phyloP scores from a whole-genome alignment of 2,797 vertebrate genomes.

The Eospalax fontanierii region DNA sequence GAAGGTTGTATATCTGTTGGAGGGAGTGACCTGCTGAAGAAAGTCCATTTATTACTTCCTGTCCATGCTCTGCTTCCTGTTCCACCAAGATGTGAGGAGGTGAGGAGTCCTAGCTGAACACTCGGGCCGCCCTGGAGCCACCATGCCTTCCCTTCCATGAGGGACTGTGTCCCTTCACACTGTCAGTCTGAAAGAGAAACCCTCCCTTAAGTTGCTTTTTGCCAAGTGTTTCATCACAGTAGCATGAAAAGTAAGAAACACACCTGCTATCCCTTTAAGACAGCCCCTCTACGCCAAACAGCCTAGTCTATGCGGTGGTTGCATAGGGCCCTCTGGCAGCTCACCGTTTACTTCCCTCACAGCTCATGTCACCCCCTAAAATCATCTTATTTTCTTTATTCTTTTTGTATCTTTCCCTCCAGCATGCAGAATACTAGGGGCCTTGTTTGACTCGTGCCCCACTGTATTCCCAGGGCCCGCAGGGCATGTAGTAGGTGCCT shows the following conservation, averaged over 20 bases:
- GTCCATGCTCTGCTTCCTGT: not conserved
- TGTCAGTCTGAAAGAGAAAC: not conserved
- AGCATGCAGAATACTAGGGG: not conserved
- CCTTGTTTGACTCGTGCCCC: not conserved
- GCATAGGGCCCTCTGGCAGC: not conserved
- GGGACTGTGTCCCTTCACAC: not conserved
- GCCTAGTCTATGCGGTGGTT: too few species aligned
- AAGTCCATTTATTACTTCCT: not conserved
- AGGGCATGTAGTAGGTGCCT: not conserved
- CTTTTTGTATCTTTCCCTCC: not conserved
- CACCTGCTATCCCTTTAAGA: not conserved
- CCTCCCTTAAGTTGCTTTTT: not conserved
- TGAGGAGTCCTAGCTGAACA: not conserved
- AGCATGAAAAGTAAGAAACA: not conserved
- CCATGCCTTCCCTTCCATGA: not conserved
- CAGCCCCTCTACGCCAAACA: not conserved
- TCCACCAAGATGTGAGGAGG: not conserved
- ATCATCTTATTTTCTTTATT: not conserved
- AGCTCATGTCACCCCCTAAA: not conserved
- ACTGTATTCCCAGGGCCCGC: not conserved
- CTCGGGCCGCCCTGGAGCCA: not conserved
- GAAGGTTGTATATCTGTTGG: not conserved
- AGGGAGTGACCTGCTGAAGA: not conserved
- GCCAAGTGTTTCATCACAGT: not conserved
- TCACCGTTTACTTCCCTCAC: not conserved